phyloP scores from a whole-genome alignment of 2,113 vertebrate genomes.

The Fulmarus glacialis region DNA sequence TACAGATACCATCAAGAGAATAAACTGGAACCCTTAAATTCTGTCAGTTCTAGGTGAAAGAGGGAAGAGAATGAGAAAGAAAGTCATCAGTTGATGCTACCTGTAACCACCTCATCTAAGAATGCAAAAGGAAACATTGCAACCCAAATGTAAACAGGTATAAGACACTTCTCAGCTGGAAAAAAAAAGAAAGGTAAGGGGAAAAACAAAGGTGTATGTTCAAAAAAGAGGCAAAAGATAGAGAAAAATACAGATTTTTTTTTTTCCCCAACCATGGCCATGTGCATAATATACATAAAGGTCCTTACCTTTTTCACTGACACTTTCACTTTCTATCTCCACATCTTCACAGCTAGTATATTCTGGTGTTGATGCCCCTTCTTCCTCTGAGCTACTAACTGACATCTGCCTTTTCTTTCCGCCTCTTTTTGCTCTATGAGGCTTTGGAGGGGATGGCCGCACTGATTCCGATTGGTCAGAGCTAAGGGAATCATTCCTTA shows the following conservation, averaged over 20 bases:
- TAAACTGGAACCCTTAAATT: neutral
- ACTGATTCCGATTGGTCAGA: conserved; percentile 97
- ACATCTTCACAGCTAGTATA: conserved; percentile 99
- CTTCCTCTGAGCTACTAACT: conserved; percentile 99
- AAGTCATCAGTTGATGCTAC: neutral
- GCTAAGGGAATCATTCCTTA: conserved; percentile 96
- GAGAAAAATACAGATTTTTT: conserved; percentile 12
- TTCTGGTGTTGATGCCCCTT: conserved; percentile 97
- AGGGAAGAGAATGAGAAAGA: neutral
- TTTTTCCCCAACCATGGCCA: conserved; percentile 46
- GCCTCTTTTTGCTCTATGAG: conserved; percentile 90
- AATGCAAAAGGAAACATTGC: conserved; percentile 9
- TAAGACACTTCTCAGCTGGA: neutral
- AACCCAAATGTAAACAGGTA: conserved; percentile 15
- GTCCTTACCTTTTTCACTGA: conserved; percentile 96
- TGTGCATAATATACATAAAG: conserved; percentile 52
- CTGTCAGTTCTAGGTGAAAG: neutral
- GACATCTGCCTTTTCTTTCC: conserved; percentile 97
- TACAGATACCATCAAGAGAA: neutral
- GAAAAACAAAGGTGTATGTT: neutral
- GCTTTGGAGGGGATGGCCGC: conserved; percentile 91
- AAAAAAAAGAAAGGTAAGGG: neutral
- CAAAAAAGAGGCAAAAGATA: conserved; percentile 20
- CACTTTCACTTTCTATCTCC: conserved; percentile 95
- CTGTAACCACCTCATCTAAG: neutral